A percentile compares a stretch with the other conserved stretches of the same genome.
These are phyloP conservation scores for Gastrophryne carolinensis DNA, from an alignment of 2,797 vertebrate species.

Conservation along the genomic window DNA sequence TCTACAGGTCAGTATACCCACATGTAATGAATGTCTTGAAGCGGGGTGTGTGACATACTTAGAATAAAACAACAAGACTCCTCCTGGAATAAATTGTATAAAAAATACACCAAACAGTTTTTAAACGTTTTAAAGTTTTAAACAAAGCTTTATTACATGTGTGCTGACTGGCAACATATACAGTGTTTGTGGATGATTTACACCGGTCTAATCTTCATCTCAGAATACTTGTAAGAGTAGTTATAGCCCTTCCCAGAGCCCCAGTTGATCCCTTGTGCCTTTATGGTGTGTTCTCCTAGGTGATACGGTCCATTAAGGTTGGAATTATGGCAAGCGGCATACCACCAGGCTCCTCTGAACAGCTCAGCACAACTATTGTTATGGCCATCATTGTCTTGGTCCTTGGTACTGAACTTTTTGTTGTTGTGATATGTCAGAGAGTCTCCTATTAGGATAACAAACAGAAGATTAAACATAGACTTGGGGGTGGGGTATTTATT, in stretches of 20 bases:
- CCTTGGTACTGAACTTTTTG: slow-evolving; percentile 43
- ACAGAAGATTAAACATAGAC: no score
- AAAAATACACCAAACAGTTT: no score
- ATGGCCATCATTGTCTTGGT: neutral
- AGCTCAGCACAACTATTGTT: neutral
- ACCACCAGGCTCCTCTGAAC: slow-evolving; percentile 48
- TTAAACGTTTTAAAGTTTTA: no score
- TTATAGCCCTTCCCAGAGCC: neutral
- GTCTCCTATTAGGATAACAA: neutral
- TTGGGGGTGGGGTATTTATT: no score
- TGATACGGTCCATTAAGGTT: slow-evolving; percentile 31
- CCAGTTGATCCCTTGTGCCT: slow-evolving; percentile 37
- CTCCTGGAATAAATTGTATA: no score
- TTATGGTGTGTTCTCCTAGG: neutral
- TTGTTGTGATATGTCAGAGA: neutral
- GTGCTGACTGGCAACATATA: no score
- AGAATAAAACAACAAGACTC: no score
- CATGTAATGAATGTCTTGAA: no score
- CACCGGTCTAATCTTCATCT: slow-evolving; percentile 32
- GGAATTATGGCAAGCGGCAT: neutral
- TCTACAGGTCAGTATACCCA: no score
- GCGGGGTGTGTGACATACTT: no score
- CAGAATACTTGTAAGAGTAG: slow-evolving; percentile 12
- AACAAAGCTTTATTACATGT: no score
- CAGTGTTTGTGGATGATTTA: no score